Evolutionary conservation across 2,113 vertebrate species (phyloP), one percentile per base, ranked within the genome.

Genomic region (Pyxicephalus adspersus): DNA sequence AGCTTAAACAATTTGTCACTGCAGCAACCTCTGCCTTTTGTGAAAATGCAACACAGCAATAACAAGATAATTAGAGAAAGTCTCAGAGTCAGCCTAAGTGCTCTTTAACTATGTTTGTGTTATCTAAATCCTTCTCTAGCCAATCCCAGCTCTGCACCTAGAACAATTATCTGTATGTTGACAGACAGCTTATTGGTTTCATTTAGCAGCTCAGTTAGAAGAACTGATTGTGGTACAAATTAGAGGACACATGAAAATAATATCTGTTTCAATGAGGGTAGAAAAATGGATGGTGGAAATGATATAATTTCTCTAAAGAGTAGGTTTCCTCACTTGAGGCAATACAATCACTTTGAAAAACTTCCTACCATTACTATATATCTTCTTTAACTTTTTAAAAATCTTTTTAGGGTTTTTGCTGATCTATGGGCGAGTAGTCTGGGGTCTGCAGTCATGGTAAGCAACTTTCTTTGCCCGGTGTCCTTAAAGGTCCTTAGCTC

Each of bases 81-180:
- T 78, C 64, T 66, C 64, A 58, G 58, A 74, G 54, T 74, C 71
- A 31, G 34, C 71, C 50, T 78, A 66, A 78, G 76, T 78, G 76
- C 63, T 55, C 29, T 31, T 64, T 66, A 66, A 67, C 38, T 25
- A 65, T 76, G 38, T 76, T 76, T 78, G 76, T 65, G 26, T 45
- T 66, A 77, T 66, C 61, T 64, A 18, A 66, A 77, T 77, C 25
- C 63, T n/a, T 16, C 19, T 23, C 6, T 19, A 54, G n/a, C 76
- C 76, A 66, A 77, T 65, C 76, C 50, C 3, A 4, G 63, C 11
- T 22, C 76, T 34, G 50, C 4, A 19, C 5, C 1, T 28, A 77
- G 63, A 31, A 51, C 64, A 64, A 77, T 77, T 77, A 77, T 65
- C 76, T 54, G n/a, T 55, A 31, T 55, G 76, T 16, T 77, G 76